Evolutionary conservation across 2,888 invertebrate genomes (phyloP), one percentile per base, ranked within the genome.

Genomic region (Sinelater perroti): DNA sequence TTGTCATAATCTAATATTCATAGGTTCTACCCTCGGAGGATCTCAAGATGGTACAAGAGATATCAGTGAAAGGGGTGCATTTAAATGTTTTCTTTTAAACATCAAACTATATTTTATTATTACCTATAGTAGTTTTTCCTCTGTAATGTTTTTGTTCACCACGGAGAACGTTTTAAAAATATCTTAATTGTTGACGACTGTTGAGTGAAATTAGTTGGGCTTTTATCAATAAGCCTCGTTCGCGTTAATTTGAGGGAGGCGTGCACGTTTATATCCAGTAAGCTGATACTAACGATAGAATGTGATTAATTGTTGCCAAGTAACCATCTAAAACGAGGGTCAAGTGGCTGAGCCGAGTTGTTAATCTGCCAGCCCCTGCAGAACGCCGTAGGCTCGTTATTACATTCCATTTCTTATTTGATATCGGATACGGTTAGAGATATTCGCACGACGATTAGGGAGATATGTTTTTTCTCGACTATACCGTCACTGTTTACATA

Each of bases 271-370:
- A 62, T 62, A 63, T 56, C 62, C 63, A 42, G 71, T 71, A 72
- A 73, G 70, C 72, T 67, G 72, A 71, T 68, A 72, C 72, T 74
- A 73, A 74, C 72, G 74, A 74, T 73, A 74, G 74, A 72, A 74
- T 75, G 74, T 76, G 75, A 78, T 78, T 78, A 78, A 78, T 77
- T 74, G 78, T 78, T 78, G 78, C 78, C 73, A 76, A 75, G 78
- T 76, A 74, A 78, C 77, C 75, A 72, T 72, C 67, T 67, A 70
- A 58, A 70, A 68, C 71, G 69, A 69, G 65, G 77, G 75, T 76
- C 77, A 76, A 77, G 76, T 76, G 74, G 71, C 69, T 61, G 62
- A 56, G 10, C 61, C 62, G 46, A 61, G 61, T 62, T 60, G 61
- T 62, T 53, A 65, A 65, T 65, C 62, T 58, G 56, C 46, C 61